phyloP scores from a whole-genome alignment of 2,113 vertebrate genomes.

The Sakesphorus luctuosus region DNA sequence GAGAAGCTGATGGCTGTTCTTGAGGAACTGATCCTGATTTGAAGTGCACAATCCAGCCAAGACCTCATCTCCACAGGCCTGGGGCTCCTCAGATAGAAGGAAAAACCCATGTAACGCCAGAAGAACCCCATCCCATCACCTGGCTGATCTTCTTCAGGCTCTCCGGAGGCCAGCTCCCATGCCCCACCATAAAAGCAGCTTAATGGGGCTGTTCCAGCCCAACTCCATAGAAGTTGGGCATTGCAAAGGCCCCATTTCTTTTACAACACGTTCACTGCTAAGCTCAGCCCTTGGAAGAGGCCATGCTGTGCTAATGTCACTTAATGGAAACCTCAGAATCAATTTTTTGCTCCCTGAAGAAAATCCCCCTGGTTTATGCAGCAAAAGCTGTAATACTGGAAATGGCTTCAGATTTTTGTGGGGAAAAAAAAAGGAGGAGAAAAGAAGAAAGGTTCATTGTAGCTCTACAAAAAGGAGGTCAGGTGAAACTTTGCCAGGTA shows the following conservation, averaged over 20 bases:
- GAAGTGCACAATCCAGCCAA: neutral
- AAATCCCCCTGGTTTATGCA: constrained; percentile 71
- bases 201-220: constrained; percentile 31
- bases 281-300: constrained; percentile 61
- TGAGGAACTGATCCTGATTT: neutral
- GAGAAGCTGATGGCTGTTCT: neutral
- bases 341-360: constrained; percentile 74
- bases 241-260: constrained; percentile 14
- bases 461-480: constrained; percentile 52
- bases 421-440: neutral
- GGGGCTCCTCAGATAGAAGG: neutral
- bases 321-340: constrained; percentile 76
- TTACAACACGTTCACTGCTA: neutral
- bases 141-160: neutral
- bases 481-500: constrained; percentile 22
- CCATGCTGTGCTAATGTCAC: constrained; percentile 76
- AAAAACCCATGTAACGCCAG: neutral
- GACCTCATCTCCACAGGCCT: neutral
- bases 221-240: neutral
- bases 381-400: constrained; percentile 69
- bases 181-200: neutral
- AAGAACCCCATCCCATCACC: neutral
- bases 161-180: neutral
- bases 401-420: constrained; percentile 58
- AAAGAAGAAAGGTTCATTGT: constrained; percentile 35